Evolutionary conservation across 1,140 invertebrate genomes (phyloP).

Genomic region (Ladona fulva): DNA sequence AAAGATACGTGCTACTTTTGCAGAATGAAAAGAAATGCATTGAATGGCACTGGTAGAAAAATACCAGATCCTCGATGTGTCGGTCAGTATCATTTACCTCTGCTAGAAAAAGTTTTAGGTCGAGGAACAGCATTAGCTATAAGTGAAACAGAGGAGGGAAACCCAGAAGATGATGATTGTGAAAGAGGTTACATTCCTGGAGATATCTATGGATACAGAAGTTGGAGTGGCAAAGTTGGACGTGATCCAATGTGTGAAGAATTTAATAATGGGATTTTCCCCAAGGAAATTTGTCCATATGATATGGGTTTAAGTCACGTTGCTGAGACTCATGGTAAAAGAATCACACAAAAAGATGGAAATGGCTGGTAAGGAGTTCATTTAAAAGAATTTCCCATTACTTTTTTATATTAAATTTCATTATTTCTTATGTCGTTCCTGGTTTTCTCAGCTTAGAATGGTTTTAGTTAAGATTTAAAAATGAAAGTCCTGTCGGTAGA

Average conservation of each 20-base stretch:
- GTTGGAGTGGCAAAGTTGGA: background rate
- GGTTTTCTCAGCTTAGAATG: too few species aligned
- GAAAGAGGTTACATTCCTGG: background rate
- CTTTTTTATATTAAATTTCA: too few species aligned
- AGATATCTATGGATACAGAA: background rate
- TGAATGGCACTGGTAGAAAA: background rate
- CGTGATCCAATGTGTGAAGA: background rate
- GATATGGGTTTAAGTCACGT: too few species aligned
- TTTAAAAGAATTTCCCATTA: too few species aligned
- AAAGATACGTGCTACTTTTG: background rate
- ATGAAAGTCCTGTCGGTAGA: too few species aligned
- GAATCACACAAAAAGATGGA: too few species aligned
- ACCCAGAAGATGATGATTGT: background rate
- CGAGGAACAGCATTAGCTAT: background rate
- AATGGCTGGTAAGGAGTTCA: too few species aligned
- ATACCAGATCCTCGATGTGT: background rate
- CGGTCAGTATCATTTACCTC: background rate
- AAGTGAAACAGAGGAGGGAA: background rate
- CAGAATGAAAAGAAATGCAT: background rate
- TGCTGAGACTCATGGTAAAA: too few species aligned
- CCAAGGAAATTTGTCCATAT: background rate
- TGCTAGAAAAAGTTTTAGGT: background rate
- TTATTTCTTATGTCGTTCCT: too few species aligned
- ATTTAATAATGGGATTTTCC: background rate
- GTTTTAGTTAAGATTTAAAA: too few species aligned